Conservation (phyloP, 2,888 invertebrate species). For the Temnothorax ravouxi region DNA sequence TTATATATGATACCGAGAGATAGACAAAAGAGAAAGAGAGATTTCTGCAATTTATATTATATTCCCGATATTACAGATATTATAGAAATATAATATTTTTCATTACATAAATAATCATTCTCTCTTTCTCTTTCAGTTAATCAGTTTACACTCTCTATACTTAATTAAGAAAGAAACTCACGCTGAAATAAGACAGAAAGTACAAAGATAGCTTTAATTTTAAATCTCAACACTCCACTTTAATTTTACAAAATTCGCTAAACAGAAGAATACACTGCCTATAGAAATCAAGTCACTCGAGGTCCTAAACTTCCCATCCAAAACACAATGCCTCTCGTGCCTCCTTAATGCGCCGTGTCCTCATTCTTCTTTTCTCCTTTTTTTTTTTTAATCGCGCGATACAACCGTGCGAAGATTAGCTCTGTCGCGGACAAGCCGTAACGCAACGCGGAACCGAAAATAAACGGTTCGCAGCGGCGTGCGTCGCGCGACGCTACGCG, state of each 20-base stretch:
- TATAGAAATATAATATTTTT: background rate
- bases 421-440: slow-evolving; percentile 33
- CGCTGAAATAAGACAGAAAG: background rate
- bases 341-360: background rate
- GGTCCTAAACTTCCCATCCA: background rate
- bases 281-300: background rate
- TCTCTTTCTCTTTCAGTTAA: background rate
- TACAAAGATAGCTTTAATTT: background rate
- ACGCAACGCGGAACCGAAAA: slow-evolving; percentile 50
- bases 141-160: no score
- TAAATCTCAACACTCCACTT: background rate
- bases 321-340: slow-evolving; percentile 2
- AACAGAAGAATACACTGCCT: background rate
- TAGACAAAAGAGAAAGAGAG: no score
- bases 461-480: slow-evolving; percentile 40
- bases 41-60: background rate
- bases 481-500: slow-evolving; percentile 55
- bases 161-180: background rate
- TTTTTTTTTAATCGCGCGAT: background rate
- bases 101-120: background rate
- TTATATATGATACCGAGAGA: background rate
- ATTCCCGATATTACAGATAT: background rate
- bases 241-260: background rate
- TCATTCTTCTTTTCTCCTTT: background rate
- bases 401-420: slow-evolving; percentile 52